These are phyloP conservation scores for Platichthys flesus DNA, from an alignment of 2,113 vertebrate genomes.

Conservation along the genomic window DNA sequence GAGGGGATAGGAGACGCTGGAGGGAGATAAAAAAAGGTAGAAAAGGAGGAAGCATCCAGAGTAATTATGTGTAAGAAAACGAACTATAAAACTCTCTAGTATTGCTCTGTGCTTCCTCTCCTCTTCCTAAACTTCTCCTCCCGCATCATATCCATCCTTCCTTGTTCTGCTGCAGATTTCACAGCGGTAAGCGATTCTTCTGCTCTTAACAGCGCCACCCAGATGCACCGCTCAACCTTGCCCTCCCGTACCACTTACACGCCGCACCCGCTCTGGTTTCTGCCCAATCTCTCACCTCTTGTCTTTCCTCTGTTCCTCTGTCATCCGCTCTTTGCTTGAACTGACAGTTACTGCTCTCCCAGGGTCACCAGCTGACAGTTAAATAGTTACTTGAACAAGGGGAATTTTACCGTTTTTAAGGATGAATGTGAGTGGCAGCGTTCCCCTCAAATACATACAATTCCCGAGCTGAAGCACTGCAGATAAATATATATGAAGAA, in stretches of 20 bases:
- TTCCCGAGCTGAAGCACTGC: not conserved
- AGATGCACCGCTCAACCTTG: constrained; percentile 47
- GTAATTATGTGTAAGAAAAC: constrained; percentile 38
- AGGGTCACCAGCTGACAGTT: constrained; percentile 50
- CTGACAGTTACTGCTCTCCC: constrained; percentile 39
- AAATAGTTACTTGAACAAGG: constrained; percentile 32
- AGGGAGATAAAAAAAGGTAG: constrained; percentile 21
- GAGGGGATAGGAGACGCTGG: constrained; percentile 27
- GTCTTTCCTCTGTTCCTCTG: not conserved
- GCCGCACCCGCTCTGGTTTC: constrained; percentile 31
- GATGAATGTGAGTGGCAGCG: not conserved
- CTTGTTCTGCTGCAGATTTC: constrained; percentile 47
- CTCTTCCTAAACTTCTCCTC: constrained; percentile 49
- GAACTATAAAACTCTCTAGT: constrained; percentile 51
- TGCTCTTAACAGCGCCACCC: constrained; percentile 57
- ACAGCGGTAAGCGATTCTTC: constrained; percentile 62
- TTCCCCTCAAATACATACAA: not conserved
- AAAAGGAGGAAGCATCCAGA: constrained; percentile 9
- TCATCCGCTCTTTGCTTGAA: not conserved
- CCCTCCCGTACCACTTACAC: constrained; percentile 27
- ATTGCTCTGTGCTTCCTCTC: constrained; percentile 29
- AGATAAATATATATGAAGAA: not conserved
- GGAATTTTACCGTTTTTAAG: not conserved
- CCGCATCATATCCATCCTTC: constrained; percentile 12
- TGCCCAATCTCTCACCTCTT: constrained; percentile 23